A percentile compares a stretch with the other conserved stretches of the same genome.
Evolutionary conservation across 2,888 invertebrate species (phyloP).

Genomic region (Adela reaumurella): DNA sequence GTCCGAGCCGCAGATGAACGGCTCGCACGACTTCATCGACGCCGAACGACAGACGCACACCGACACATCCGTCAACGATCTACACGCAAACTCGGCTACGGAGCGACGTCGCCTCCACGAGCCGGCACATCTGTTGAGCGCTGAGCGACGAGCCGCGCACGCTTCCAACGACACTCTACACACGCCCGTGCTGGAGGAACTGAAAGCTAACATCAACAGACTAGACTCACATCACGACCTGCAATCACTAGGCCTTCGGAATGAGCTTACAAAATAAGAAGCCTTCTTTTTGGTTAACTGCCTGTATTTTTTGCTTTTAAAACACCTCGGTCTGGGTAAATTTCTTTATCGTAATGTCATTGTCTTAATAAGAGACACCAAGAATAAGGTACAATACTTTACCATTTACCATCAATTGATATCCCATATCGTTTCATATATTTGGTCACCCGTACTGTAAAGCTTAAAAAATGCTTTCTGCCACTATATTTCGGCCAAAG

Average conservation of each 20-base stretch:
- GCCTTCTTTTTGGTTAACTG: no score
- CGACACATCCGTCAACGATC: neutral
- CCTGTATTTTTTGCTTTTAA: no score
- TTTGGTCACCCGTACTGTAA: no score
- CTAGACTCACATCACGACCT: slow-evolving; percentile 47
- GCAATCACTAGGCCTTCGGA: slow-evolving; percentile 28
- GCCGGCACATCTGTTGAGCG: slow-evolving; percentile 15
- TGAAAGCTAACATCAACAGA: slow-evolving; percentile 48
- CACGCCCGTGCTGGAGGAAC: slow-evolving; percentile 23
- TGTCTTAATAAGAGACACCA: no score
- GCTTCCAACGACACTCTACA: slow-evolving; percentile 7
- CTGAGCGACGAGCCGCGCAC: slow-evolving; percentile 14
- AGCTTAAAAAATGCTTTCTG: no score
- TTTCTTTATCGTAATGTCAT: no score
- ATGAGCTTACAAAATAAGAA: neutral
- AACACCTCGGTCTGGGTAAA: no score
- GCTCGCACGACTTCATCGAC: slow-evolving; percentile 21
- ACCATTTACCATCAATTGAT: no score
- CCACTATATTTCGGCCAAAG: no score
- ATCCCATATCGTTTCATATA: no score
- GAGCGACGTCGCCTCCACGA: slow-evolving; percentile 24
- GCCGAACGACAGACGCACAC: slow-evolving; percentile 6
- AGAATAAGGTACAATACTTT: no score
- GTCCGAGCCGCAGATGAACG: slow-evolving; percentile 21
- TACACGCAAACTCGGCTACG: slow-evolving; percentile 22